Evolutionary conservation across 1,140 invertebrate genomes (phyloP).

Genomic region (Oryctes rhinoceros): DNA sequence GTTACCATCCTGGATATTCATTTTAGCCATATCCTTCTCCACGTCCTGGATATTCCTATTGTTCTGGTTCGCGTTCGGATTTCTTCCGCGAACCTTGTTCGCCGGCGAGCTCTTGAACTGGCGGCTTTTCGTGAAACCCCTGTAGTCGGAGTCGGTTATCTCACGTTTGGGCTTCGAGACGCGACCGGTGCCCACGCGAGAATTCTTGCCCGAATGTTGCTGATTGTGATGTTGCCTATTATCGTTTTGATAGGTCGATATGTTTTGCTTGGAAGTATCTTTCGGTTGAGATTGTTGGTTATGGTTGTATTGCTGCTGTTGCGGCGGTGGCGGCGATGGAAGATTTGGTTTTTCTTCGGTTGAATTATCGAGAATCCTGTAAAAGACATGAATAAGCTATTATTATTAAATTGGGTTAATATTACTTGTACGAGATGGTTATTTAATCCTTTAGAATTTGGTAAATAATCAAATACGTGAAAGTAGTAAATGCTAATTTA

Average conservation of each 20-base stretch:
- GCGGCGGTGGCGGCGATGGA: not conserved
- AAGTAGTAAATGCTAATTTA: too few relatives aligned
- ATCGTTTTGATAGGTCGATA: constrained; percentile 21
- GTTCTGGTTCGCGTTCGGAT: constrained; percentile 47
- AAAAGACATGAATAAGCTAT: not conserved
- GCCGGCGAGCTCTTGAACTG: constrained; percentile 51
- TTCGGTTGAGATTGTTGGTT: constrained; percentile 3
- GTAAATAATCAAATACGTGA: too few relatives aligned
- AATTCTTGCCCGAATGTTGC: constrained; percentile 7
- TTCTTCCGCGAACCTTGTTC: constrained; percentile 60
- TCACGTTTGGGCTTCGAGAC: constrained; percentile 54
- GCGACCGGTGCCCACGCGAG: constrained; percentile 53
- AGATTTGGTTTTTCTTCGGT: constrained; percentile 15
- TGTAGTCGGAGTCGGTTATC: constrained; percentile 56
- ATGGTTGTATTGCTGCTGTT: constrained; percentile 5
- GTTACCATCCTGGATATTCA: constrained; percentile 61
- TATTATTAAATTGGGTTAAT: too few relatives aligned
- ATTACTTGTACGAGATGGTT: too few relatives aligned
- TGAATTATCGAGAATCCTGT: not conserved
- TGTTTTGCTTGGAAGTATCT: not conserved
- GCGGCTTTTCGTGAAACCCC: constrained; percentile 57
- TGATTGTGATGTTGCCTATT: not conserved
- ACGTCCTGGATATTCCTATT: constrained; percentile 60
- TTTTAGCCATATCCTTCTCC: constrained; percentile 63
- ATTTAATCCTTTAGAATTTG: too few relatives aligned